These are phyloP conservation scores for Brienomyrus brachyistius DNA, from an alignment of 2,113 vertebrate genomes.

Conservation along the genomic window DNA sequence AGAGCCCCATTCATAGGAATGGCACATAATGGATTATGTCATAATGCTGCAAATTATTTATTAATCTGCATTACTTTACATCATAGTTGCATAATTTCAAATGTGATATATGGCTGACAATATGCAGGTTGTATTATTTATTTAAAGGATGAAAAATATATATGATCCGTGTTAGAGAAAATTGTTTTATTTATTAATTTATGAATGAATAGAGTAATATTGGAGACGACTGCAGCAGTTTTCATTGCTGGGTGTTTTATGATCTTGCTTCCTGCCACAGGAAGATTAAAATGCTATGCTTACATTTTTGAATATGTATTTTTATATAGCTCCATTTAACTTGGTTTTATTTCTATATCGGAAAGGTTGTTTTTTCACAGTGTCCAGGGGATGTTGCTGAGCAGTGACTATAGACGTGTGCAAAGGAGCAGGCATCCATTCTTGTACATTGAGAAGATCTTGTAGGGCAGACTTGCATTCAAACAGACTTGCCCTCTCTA, in stretches of 20 bases:
- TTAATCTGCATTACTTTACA: background rate
- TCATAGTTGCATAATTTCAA: background rate
- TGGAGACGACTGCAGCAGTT: background rate
- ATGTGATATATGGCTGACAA: background rate
- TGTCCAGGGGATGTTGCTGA: background rate
- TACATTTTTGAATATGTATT: background rate
- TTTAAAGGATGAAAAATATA: background rate
- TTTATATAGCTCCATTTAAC: background rate
- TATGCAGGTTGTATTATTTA: conserved; percentile 1
- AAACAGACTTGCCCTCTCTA: background rate
- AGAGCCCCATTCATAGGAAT: background rate
- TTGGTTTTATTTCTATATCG: background rate
- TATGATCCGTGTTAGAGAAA: background rate
- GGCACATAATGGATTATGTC: background rate
- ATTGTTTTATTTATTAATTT: background rate
- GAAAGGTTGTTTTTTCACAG: background rate
- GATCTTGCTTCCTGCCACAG: background rate
- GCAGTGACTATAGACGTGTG: background rate
- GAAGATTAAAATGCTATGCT: background rate
- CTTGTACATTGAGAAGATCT: background rate
- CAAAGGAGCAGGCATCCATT: background rate
- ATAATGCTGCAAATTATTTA: background rate
- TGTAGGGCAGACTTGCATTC: background rate
- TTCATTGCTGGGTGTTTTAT: background rate
- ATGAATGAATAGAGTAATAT: background rate